Percentiles rank a stretch among this genome's conserved stretches.
These are phyloP conservation scores for Arothron firmamentum DNA, from an alignment of 2,113 vertebrate species.

Conservation along the genomic window DNA sequence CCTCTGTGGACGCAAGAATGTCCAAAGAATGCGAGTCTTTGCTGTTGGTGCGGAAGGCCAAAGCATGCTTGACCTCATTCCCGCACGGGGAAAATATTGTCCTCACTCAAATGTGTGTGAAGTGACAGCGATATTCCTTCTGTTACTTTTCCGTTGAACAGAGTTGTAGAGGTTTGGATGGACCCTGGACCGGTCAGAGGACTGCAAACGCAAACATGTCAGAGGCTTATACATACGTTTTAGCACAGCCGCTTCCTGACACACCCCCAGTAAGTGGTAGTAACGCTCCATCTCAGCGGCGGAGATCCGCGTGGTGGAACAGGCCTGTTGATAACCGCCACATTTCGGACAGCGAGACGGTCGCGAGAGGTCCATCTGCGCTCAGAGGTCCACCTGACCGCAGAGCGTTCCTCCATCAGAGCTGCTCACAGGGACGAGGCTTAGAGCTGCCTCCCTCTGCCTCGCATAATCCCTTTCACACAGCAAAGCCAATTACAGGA, in stretches of 20 bases:
- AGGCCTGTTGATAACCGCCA: conserved; percentile 67
- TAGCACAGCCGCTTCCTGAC: conserved; percentile 68
- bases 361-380: conserved; percentile 45
- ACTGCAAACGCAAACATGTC: not conserved
- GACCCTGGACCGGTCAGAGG: not conserved
- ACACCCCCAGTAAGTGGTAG: conserved; percentile 78
- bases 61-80: not conserved
- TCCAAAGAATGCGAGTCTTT: too few species aligned
- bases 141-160: too few species aligned
- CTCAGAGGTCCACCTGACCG: conserved; percentile 6
- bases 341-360: conserved; percentile 67
- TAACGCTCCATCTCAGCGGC: conserved; percentile 87
- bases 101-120: too few species aligned
- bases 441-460: too few species aligned
- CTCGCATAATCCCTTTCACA: too few species aligned
- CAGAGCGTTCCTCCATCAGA: not conserved
- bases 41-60: too few species aligned
- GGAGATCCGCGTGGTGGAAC: conserved; percentile 79
- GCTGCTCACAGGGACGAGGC: too few species aligned
- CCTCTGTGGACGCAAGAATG: not conserved
- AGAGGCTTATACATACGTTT: not conserved
- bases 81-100: too few species aligned
- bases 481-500: too few species aligned
- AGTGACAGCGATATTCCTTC: too few species aligned
- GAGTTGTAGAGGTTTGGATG: not conserved